phyloP scores from a whole-genome alignment of 2,797 vertebrate genomes.

The Xerus rutilus region DNA sequence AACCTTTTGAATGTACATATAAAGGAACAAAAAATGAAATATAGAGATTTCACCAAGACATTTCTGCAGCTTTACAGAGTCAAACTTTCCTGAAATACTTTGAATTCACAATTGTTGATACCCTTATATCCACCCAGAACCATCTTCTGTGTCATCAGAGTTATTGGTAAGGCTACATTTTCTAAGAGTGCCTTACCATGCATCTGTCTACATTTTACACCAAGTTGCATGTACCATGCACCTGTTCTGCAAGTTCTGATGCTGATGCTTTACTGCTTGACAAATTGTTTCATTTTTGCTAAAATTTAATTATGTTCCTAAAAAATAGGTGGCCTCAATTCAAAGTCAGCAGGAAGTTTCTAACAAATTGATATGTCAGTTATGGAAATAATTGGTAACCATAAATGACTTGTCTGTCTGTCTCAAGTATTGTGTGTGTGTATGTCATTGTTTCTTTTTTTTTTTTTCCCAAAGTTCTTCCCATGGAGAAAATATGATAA shows the following conservation, averaged over 20 bases:
- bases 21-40: slow-evolving; percentile 11
- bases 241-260: background rate
- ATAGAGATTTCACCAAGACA: background rate
- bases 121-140: background rate
- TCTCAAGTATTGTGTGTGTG: background rate
- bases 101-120: slow-evolving; percentile 6
- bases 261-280: background rate
- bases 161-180: background rate
- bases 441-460: background rate
- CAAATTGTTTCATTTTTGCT: slow-evolving; percentile 14
- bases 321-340: background rate
- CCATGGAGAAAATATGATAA: background rate
- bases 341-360: background rate
- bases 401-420: background rate
- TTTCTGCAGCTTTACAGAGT: background rate
- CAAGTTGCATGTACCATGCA: background rate
- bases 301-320: background rate
- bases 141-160: background rate
- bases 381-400: background rate
- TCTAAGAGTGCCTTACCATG: background rate
- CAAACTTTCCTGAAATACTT: background rate
- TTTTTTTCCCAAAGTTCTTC: background rate
- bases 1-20: background rate
- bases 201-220: background rate
- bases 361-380: background rate